These are phyloP conservation scores for Napeogenes sylphis DNA, from an alignment of 2,888 invertebrate genomes.

Conservation along the genomic window DNA sequence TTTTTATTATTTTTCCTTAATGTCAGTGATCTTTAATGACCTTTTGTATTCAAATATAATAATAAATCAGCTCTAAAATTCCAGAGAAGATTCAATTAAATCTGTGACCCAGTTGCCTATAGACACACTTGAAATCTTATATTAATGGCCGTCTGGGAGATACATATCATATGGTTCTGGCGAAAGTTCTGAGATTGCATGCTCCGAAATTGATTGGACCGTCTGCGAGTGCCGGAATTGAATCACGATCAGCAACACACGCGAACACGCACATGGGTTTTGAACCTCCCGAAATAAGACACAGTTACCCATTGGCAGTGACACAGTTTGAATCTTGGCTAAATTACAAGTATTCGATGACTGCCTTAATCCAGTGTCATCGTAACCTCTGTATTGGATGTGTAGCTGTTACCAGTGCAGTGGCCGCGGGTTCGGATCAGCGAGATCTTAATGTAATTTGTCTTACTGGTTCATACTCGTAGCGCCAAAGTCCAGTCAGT, in stretches of 20 bases:
- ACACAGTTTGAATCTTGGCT: conserved; percentile 47
- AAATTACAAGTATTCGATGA: conserved; percentile 41
- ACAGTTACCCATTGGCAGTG: conserved; percentile 25
- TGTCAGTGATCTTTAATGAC: too few relatives aligned
- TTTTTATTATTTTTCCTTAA: too few relatives aligned
- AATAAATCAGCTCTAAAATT: conserved; percentile 4
- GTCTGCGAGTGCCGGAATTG: conserved; percentile 60
- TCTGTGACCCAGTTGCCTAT: conserved; percentile 30
- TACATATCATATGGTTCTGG: conserved; percentile 63
- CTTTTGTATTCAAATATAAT: not conserved
- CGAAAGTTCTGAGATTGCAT: conserved; percentile 69
- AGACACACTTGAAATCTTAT: conserved; percentile 37
- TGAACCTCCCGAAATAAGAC: conserved; percentile 49
- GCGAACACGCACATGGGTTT: conserved; percentile 62
- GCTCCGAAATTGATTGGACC: conserved; percentile 68
- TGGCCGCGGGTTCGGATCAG: conserved; percentile 30
- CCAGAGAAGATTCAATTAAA: conserved; percentile 19
- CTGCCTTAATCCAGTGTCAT: conserved; percentile 29
- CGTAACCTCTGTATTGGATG: conserved; percentile 30
- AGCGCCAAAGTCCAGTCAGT: conserved; percentile 19
- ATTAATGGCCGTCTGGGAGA: conserved; percentile 42
- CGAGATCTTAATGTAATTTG: conserved; percentile 29
- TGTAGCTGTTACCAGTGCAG: conserved; percentile 19
- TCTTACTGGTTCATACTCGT: conserved; percentile 23
- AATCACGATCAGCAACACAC: conserved; percentile 55